Evolutionary conservation across 2,797 vertebrate genomes (phyloP).

Genomic region (Orientallactaga sibirica): DNA sequence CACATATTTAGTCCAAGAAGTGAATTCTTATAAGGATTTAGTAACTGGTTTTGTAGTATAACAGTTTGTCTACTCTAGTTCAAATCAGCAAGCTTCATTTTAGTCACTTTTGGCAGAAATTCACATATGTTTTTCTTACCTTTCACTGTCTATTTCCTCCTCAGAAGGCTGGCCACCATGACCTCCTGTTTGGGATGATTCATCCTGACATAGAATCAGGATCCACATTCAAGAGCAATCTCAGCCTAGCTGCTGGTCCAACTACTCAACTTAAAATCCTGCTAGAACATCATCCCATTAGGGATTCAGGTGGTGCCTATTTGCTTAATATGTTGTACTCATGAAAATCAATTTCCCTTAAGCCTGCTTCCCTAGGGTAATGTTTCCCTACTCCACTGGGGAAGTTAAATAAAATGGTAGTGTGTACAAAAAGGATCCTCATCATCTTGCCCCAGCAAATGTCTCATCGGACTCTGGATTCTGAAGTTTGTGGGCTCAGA

Average conservation of each 20-base stretch:
- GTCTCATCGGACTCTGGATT: conserved; percentile 27
- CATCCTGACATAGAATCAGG: not conserved
- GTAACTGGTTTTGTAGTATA: not conserved
- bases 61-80: not conserved
- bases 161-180: not conserved
- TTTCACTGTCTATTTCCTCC: conserved; percentile 37
- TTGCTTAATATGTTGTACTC: conserved; percentile 58
- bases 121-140: conserved; percentile 53
- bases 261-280: conserved; percentile 63
- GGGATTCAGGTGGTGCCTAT: conserved; percentile 45
- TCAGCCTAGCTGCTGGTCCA: conserved; percentile 35
- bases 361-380: conserved; percentile 51
- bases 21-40: not conserved
- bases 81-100: conserved; percentile 44
- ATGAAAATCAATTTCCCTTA: conserved; percentile 74
- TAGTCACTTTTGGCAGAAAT: conserved; percentile 17
- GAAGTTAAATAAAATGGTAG: conserved; percentile 66
- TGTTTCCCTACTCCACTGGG: not conserved
- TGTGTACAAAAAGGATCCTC: conserved; percentile 32
- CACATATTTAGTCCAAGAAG: not conserved
- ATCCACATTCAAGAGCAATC: conserved; percentile 39
- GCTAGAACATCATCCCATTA: conserved; percentile 60
- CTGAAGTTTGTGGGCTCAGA: conserved; percentile 56
- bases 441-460: conserved; percentile 30
- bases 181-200: not conserved